A percentile compares a stretch with the other conserved stretches of the same genome.
Conservation (phyloP, 2,888 invertebrate species). For the Euphydryas editha region DNA sequence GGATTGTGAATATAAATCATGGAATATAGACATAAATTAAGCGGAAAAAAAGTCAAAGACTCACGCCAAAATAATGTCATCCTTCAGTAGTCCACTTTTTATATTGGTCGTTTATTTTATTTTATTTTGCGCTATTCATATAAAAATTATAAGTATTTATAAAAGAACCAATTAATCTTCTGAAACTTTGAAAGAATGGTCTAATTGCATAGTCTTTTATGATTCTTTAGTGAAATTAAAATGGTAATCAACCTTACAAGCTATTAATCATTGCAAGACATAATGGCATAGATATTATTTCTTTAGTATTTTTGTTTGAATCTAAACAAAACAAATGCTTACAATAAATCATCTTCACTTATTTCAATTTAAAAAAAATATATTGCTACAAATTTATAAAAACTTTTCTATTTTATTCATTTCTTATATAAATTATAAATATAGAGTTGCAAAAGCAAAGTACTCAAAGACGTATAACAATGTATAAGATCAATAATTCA, state of each 20-base stretch:
- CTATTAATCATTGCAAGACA: not conserved
- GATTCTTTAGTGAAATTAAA: not conserved
- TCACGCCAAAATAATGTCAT: not conserved
- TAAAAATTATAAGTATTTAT: not conserved
- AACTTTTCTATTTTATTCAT: not conserved
- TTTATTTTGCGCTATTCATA: not conserved
- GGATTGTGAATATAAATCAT: not conserved
- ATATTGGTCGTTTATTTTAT: not conserved
- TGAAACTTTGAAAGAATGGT: not conserved
- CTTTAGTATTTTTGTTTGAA: not conserved
- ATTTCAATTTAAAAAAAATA: not conserved
- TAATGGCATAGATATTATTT: not conserved
- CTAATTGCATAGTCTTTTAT: not conserved
- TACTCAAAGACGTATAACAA: too few species aligned
- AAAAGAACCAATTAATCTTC: not conserved
- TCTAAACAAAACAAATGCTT: not conserved
- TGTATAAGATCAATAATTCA: too few species aligned
- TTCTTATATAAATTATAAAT: too few species aligned
- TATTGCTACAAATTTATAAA: not conserved
- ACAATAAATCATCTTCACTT: constrained; percentile 6
- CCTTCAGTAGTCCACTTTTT: not conserved
- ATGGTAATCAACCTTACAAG: not conserved
- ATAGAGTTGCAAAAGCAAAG: too few species aligned
- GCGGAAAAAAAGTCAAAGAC: not conserved
- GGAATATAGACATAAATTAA: not conserved